Evolutionary conservation across 2,888 invertebrate genomes (phyloP).

Genomic region (Branchinecta sandiegonensis): DNA sequence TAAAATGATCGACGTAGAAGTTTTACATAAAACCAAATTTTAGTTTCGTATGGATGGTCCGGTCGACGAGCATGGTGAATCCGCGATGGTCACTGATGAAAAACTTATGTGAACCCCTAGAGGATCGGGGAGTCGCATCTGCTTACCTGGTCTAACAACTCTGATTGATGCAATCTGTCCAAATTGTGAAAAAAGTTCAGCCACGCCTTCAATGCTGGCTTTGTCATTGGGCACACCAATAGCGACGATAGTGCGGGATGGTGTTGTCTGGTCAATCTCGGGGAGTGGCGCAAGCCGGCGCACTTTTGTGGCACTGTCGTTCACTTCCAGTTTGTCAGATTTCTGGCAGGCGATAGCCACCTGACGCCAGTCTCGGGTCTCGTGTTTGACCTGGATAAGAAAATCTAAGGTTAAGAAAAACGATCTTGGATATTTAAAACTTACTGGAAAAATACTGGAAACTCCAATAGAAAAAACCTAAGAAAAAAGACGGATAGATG

Average conservation of each 20-base stretch:
- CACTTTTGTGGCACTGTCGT: slow-evolving; percentile 77
- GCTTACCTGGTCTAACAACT: slow-evolving; percentile 72
- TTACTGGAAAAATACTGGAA: too few relatives aligned
- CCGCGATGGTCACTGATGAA: too few relatives aligned
- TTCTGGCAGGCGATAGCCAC: slow-evolving; percentile 69
- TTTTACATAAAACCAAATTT: too few relatives aligned
- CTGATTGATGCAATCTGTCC: slow-evolving; percentile 80
- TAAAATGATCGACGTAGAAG: too few relatives aligned
- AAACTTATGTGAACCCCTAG: too few relatives aligned
- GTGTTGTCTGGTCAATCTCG: slow-evolving; percentile 77
- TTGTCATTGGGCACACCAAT: slow-evolving; percentile 69
- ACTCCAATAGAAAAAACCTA: too few relatives aligned
- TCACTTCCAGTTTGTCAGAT: slow-evolving; percentile 65
- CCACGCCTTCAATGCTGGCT: slow-evolving; percentile 76
- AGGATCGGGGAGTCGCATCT: too few relatives aligned
- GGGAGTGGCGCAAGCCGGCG: slow-evolving; percentile 70
- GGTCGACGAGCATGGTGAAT: too few relatives aligned
- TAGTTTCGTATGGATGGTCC: too few relatives aligned
- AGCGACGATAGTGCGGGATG: slow-evolving; percentile 77
- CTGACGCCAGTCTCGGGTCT: slow-evolving; percentile 84
- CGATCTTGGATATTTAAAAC: neutral
- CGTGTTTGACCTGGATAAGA: slow-evolving; percentile 53
- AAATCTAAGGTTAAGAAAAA: neutral
- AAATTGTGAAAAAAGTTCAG: slow-evolving; percentile 69
- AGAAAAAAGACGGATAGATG: too few relatives aligned